Percentiles rank a stretch among this genome's conserved stretches.
Conservation (phyloP, 2,797 vertebrate genomes). For the Eulemur coronatus region DNA sequence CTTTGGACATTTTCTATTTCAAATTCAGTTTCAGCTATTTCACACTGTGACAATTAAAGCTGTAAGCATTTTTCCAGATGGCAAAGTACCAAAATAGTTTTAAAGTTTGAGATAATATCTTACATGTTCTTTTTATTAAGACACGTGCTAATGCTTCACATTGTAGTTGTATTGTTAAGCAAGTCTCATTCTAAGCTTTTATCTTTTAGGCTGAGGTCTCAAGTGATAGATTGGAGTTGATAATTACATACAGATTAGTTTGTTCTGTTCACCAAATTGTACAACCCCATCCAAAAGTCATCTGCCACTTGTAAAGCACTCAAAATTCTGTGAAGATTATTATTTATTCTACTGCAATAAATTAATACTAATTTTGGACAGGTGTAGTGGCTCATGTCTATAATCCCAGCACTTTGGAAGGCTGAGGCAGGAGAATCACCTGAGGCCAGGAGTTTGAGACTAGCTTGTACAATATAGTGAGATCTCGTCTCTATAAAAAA, state of each 20-base stretch:
- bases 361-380: background rate
- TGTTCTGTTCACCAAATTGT: constrained; percentile 6
- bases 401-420: too few species aligned
- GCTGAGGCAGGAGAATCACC: too few species aligned
- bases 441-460: too few species aligned
- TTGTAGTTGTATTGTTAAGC: constrained; percentile 50
- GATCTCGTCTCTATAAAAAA: too few species aligned
- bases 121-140: constrained; percentile 40
- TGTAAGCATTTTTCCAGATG: constrained; percentile 41
- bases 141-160: constrained; percentile 34
- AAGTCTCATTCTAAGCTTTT: constrained; percentile 52
- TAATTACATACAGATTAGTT: background rate
- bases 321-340: background rate
- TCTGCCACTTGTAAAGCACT: background rate
- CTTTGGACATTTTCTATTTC: background rate
- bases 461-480: too few species aligned
- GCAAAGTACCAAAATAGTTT: constrained; percentile 54
- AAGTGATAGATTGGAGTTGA: background rate
- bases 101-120: constrained; percentile 41
- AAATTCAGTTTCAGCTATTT: constrained; percentile 50
- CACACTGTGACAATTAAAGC: constrained; percentile 43
- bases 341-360: background rate
- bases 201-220: background rate
- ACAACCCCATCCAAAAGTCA: background rate
- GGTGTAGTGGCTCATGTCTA: too few species aligned